A percentile compares a stretch with the other conserved stretches of the same genome.
phyloP scores from a whole-genome alignment of 1,140 invertebrate genomes.

The Pogonognathellus flavescens region DNA sequence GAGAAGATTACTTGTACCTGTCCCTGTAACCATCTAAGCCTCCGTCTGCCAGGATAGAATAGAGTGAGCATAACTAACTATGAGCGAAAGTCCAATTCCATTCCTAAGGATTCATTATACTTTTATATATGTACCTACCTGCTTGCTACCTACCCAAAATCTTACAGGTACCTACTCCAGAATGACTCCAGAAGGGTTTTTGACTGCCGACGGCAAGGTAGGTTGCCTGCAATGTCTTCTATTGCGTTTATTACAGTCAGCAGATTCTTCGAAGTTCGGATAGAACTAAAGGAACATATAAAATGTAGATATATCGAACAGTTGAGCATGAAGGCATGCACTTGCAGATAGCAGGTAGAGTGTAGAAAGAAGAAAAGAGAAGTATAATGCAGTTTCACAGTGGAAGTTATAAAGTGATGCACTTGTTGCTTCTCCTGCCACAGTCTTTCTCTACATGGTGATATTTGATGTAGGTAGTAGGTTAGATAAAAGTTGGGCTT shows the following conservation, averaged over 20 bases:
- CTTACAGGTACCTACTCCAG: not conserved
- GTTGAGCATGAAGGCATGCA: no score
- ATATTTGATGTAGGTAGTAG: no score
- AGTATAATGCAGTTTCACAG: no score
- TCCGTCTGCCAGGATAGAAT: slow-evolving; percentile 12
- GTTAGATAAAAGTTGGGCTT: no score
- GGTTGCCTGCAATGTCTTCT: not conserved
- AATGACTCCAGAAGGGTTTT: slow-evolving; percentile 21
- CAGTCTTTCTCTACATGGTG: no score
- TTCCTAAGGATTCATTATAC: not conserved
- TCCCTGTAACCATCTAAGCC: slow-evolving; percentile 16
- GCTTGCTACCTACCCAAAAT: not conserved
- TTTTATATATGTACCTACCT: not conserved
- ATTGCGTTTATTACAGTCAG: slow-evolving; percentile 16
- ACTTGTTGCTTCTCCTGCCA: no score
- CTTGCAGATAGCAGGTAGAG: no score
- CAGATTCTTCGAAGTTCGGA: slow-evolving; percentile 35
- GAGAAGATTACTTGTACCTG: no score
- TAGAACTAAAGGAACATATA: no score
- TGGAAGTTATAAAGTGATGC: no score
- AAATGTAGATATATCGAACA: no score
- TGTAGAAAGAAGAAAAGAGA: no score
- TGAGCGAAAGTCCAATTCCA: slow-evolving; percentile 18
- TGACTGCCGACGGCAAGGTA: slow-evolving; percentile 37
- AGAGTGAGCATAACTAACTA: not conserved